phyloP scores from a whole-genome alignment of 2,888 invertebrate species.

The Watsonalla cultraria region DNA sequence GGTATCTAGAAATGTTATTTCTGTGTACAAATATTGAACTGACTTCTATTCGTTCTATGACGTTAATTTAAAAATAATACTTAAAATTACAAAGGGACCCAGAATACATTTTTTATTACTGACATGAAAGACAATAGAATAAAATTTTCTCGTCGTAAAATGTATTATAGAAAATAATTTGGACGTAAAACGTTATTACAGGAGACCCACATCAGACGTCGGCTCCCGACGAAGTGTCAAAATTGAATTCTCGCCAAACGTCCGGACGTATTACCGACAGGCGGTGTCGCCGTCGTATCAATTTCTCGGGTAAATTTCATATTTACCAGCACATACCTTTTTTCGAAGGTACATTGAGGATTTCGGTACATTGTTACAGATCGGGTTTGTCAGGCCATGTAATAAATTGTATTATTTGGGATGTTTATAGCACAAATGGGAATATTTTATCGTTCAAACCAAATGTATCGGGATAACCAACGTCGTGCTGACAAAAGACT shows the following conservation, averaged over 20 bases:
- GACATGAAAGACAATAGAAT: neutral
- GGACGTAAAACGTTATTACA: slow-evolving; percentile 4
- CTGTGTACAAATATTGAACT: too few relatives aligned
- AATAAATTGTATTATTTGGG: neutral
- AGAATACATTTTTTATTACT: neutral
- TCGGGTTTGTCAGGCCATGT: neutral
- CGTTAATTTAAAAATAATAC: too few relatives aligned
- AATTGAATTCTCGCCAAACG: slow-evolving; percentile 51
- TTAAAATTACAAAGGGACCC: too few relatives aligned
- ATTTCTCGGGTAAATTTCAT: slow-evolving; percentile 50
- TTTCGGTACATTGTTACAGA: neutral
- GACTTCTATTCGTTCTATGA: too few relatives aligned
- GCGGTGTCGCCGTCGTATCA: slow-evolving; percentile 40
- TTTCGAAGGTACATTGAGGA: slow-evolving; percentile 12
- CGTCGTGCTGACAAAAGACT: too few relatives aligned
- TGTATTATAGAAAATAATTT: slow-evolving; percentile 1
- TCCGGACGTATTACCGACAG: slow-evolving; percentile 43
- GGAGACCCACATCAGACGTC: slow-evolving; percentile 25
- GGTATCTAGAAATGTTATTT: too few relatives aligned
- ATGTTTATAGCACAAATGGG: neutral
- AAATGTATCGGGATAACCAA: too few relatives aligned
- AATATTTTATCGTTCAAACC: neutral
- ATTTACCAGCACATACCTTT: slow-evolving; percentile 28
- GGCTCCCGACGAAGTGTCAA: slow-evolving; percentile 31
- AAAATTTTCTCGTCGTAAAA: neutral